phyloP scores from a whole-genome alignment of 2,797 vertebrate genomes.

The Ibycter americanus region DNA sequence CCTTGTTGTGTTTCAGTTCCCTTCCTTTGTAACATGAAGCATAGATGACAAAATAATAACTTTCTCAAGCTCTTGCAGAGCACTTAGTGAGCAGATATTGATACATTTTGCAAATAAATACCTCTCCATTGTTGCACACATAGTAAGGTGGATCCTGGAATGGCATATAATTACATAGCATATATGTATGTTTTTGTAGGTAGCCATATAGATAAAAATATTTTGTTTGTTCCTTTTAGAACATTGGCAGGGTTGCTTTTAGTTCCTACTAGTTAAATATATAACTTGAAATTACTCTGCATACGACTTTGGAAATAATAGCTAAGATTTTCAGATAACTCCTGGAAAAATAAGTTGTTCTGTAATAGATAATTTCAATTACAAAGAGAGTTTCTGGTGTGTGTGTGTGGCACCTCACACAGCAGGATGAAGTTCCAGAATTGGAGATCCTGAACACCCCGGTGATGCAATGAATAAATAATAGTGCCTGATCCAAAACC shows the following conservation, averaged over 20 bases:
- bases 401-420: neutral
- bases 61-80: neutral
- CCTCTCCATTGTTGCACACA: neutral
- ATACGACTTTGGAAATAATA: neutral
- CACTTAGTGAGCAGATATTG: neutral
- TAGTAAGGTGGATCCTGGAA: neutral
- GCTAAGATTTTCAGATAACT: neutral
- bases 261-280: neutral
- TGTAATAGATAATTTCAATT: neutral
- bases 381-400: neutral
- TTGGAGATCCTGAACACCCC: neutral
- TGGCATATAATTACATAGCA: neutral
- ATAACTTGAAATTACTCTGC: neutral
- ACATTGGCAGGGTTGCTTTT: neutral
- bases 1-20: neutral
- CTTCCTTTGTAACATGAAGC: neutral
- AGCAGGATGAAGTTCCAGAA: neutral
- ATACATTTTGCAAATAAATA: neutral
- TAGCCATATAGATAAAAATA: neutral
- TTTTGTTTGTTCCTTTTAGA: neutral
- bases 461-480: conserved; percentile 17
- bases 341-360: neutral
- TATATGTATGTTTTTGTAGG: neutral
- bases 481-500: neutral
- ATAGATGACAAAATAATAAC: neutral